A percentile compares a stretch with the other conserved stretches of the same genome.
Evolutionary conservation across 2,113 vertebrate genomes (phyloP).

Genomic region (Tenrec ecaudatus): DNA sequence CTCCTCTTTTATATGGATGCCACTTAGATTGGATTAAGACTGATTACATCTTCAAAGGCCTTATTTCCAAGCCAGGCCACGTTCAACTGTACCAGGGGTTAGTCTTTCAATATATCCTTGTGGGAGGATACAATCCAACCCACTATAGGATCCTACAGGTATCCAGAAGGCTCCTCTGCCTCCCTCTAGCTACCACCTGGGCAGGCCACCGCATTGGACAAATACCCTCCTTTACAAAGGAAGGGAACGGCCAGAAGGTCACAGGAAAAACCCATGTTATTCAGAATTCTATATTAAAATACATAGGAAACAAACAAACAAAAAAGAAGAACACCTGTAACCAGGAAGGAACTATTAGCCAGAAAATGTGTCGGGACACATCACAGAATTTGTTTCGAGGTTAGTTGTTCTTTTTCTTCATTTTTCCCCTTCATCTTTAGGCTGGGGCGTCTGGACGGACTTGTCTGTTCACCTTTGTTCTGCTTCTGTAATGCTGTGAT

Average conservation of each 20-base stretch:
- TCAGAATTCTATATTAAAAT: constrained; percentile 12
- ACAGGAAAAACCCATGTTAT: background rate
- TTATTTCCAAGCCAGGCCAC: background rate
- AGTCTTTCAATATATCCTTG: background rate
- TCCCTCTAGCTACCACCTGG: background rate
- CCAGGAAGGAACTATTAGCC: background rate
- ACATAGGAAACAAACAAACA: background rate
- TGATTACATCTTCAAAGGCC: background rate
- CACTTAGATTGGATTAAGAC: background rate
- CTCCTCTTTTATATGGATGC: background rate
- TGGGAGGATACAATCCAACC: background rate
- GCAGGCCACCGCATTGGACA: background rate
- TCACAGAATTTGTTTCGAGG: background rate
- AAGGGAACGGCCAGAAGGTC: background rate
- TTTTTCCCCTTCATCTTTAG: constrained; percentile 28
- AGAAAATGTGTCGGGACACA: background rate
- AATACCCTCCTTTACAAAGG: background rate
- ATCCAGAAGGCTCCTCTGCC: background rate
- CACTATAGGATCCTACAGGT: background rate
- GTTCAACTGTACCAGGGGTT: background rate
- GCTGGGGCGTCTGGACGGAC: background rate
- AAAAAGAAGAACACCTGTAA: background rate
- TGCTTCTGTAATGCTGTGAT: constrained; percentile 49
- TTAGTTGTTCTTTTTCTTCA: background rate
- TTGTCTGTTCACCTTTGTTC: constrained; percentile 11